phyloP scores from a whole-genome alignment of 1,140 invertebrate genomes.

The Cotesia vestalis region DNA sequence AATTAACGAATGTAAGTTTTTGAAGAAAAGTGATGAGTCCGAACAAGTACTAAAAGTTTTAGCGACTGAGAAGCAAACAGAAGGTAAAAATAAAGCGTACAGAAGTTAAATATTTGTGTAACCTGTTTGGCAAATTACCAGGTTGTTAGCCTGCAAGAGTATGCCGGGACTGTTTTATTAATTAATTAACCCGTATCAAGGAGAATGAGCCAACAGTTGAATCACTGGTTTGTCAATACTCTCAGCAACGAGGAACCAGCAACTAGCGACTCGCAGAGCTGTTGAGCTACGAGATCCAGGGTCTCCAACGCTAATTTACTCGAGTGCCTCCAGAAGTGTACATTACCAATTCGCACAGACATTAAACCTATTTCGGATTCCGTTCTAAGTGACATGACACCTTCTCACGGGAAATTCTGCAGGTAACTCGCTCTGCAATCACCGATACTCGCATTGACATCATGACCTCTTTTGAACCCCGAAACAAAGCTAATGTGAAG shows the following conservation, averaged over 20 bases:
- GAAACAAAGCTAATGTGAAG: not conserved
- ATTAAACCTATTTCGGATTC: not conserved
- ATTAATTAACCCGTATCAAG: conserved; percentile 27
- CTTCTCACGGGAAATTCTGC: too few species aligned
- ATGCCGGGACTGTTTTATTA: not conserved
- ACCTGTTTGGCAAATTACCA: too few species aligned
- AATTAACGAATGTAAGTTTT: too few species aligned
- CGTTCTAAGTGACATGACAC: not conserved
- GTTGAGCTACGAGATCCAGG: too few species aligned
- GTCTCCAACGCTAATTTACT: conserved; percentile 16
- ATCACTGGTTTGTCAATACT: conserved; percentile 21
- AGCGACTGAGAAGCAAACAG: too few species aligned
- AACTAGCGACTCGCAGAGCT: too few species aligned
- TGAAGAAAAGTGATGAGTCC: too few species aligned
- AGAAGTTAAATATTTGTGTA: too few species aligned
- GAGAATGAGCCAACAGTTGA: conserved; percentile 4
- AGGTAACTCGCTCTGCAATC: too few species aligned
- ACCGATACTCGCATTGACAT: not conserved
- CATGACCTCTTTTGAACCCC: not conserved
- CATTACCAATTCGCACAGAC: conserved; percentile 12
- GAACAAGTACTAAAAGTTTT: too few species aligned
- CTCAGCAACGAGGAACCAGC: not conserved
- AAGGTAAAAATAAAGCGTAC: too few species aligned
- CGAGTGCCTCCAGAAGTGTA: conserved; percentile 13
- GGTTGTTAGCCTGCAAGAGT: too few species aligned